phyloP scores from a whole-genome alignment of 2,113 vertebrate species.

The Zosterops japonicus region DNA sequence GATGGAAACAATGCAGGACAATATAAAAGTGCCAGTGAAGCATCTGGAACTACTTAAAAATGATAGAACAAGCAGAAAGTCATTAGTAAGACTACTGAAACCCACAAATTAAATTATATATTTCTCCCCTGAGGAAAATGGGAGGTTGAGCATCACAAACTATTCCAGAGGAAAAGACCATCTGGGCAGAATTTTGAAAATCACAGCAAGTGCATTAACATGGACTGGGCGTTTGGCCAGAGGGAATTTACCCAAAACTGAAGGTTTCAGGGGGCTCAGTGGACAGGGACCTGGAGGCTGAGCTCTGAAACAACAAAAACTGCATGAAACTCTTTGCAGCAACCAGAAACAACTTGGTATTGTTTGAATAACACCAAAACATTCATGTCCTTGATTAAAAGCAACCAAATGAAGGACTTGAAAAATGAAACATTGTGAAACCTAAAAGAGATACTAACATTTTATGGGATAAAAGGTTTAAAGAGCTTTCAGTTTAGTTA shows the following conservation, averaged over 20 bases:
- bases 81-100: constrained; percentile 29
- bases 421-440: neutral
- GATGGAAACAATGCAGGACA: neutral
- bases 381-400: neutral
- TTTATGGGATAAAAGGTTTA: neutral
- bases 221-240: neutral
- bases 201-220: neutral
- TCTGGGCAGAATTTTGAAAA: constrained; percentile 18
- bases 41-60: constrained; percentile 17
- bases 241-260: neutral
- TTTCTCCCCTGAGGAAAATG: neutral
- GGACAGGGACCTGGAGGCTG: neutral
- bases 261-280: neutral
- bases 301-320: neutral
- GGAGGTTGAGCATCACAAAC: neutral
- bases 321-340: neutral
- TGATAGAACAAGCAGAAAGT: neutral
- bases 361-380: neutral
- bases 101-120: neutral
- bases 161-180: neutral
- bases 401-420: neutral
- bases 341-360: neutral
- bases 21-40: neutral
- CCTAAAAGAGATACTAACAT: neutral
- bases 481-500: neutral